phyloP scores from a whole-genome alignment of 2,113 vertebrate genomes.

The Leiothrix lutea region DNA sequence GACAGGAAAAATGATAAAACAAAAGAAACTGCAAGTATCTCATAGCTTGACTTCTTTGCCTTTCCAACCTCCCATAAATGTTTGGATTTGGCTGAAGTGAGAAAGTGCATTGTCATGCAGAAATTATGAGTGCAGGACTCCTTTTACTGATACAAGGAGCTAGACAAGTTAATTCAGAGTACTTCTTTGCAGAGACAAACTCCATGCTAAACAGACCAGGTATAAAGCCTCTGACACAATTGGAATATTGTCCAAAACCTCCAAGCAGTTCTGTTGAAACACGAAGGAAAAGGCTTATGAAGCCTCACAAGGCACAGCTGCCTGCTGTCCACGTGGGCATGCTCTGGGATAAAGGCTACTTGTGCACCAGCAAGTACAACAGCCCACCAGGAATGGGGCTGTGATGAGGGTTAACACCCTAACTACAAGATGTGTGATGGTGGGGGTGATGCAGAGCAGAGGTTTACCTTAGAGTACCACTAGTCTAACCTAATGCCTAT shows the following conservation, averaged over 20 bases:
- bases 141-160: not conserved
- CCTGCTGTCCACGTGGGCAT: rapidly evolving
- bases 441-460: not conserved
- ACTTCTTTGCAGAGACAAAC: not conserved
- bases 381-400: not conserved
- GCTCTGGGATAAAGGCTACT: not conserved
- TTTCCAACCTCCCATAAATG: not conserved
- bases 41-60: not conserved
- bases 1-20: not conserved
- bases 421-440: not conserved
- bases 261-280: not conserved
- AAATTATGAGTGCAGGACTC: not conserved
- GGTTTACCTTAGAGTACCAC: not conserved
- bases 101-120: rapidly evolving
- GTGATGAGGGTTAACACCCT: not conserved
- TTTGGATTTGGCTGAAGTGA: not conserved
- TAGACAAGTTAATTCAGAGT: not conserved
- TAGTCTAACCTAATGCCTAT: not conserved
- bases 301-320: not conserved
- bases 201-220: not conserved
- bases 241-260: not conserved
- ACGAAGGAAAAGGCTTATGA: not conserved
- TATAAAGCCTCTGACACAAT: not conserved
- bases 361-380: not conserved
- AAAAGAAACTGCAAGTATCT: not conserved